Evolutionary conservation across 2,888 invertebrate species (phyloP).

Genomic region (Syrphus vitripennis): DNA sequence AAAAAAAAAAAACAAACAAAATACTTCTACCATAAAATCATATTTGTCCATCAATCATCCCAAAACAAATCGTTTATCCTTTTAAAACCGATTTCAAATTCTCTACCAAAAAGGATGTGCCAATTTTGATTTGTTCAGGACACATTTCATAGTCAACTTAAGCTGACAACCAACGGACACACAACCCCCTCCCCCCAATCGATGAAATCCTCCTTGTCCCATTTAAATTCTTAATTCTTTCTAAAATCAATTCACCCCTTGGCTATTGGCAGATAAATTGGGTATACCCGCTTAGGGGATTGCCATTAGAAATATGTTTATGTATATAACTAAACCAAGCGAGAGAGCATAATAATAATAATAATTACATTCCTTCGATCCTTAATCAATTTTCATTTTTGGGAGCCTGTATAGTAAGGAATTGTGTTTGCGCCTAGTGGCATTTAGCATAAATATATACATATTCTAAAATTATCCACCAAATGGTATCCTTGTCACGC

Average conservation of each 20-base stretch:
- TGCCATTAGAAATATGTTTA: not conserved
- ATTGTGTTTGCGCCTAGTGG: not conserved
- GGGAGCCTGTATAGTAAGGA: not conserved
- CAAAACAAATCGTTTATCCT: not conserved
- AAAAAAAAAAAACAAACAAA: not conserved
- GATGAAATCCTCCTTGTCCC: constrained; percentile 1
- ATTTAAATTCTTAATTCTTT: constrained; percentile 22
- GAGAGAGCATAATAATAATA: constrained; percentile 34
- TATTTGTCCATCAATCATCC: constrained; percentile 14
- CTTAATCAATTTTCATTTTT: constrained; percentile 47
- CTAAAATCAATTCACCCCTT: not conserved
- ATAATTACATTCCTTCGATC: constrained; percentile 40
- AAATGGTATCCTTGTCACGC: constrained; percentile 48
- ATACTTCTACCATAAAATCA: not conserved
- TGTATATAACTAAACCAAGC: not conserved
- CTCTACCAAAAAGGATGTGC: constrained; percentile 1
- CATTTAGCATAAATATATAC: not conserved
- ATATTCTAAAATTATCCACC: constrained; percentile 43
- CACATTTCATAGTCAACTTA: not conserved
- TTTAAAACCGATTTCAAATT: constrained; percentile 1
- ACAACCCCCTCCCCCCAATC: not conserved
- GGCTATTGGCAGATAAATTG: not conserved
- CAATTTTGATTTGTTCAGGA: constrained; percentile 5
- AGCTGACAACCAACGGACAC: not conserved
- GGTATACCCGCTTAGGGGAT: not conserved